A percentile compares a stretch with the other conserved stretches of the same genome.
phyloP scores from a whole-genome alignment of 2,888 invertebrate genomes.

The Amitus sp. region DNA sequence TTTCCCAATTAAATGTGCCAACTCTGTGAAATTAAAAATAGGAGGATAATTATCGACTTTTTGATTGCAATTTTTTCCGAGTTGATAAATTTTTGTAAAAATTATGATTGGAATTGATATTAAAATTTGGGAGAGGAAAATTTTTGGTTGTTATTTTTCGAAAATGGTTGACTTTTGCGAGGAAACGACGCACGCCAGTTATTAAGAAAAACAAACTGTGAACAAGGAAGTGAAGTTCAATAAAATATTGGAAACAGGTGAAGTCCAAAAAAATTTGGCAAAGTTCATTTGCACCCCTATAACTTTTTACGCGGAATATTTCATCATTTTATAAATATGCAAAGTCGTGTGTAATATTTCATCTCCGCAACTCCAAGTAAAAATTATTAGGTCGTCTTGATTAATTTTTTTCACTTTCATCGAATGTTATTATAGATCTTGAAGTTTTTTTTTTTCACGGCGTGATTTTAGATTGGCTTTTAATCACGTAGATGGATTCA shows the following conservation, averaged over 20 bases:
- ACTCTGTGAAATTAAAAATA: constrained; percentile 1
- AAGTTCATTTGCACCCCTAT: constrained; percentile 18
- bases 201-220: constrained; percentile 13
- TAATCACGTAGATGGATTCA: too few species aligned
- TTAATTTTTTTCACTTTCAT: too few species aligned
- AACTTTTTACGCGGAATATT: constrained; percentile 14
- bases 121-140: background rate
- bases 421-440: too few species aligned
- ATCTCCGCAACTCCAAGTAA: too few species aligned
- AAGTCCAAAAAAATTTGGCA: constrained; percentile 24
- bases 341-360: too few species aligned
- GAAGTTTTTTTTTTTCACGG: too few species aligned
- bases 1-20: background rate
- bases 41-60: too few species aligned
- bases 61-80: background rate
- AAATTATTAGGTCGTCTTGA: too few species aligned
- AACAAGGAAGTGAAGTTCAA: constrained; percentile 29
- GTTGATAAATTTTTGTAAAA: background rate
- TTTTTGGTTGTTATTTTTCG: background rate
- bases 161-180: background rate
- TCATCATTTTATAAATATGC: constrained; percentile 16
- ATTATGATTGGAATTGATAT: background rate
- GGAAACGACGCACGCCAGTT: background rate
- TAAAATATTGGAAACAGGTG: constrained; percentile 38
- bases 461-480: too few species aligned